Evolutionary conservation across 2,113 vertebrate species (phyloP).

Genomic region (Bombycilla garrulus): DNA sequence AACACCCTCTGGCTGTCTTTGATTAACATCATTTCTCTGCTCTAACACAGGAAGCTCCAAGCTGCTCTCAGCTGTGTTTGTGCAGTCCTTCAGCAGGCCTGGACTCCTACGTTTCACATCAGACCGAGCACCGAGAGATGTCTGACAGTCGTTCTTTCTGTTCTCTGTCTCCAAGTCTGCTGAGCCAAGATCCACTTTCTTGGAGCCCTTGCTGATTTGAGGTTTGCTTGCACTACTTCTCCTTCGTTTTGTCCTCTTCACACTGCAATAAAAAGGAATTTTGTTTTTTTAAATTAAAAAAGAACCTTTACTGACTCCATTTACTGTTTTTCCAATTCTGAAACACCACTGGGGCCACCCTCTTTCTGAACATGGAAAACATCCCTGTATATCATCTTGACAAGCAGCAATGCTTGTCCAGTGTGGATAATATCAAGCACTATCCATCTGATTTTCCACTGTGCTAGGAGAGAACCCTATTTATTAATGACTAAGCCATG

Average conservation of each 20-base stretch:
- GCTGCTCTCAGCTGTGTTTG: conserved; percentile 70
- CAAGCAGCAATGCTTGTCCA: conserved; percentile 25
- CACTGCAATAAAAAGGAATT: conserved; percentile 71
- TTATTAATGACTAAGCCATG: conserved; percentile 47
- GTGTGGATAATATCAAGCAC: background rate
- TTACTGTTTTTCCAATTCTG: background rate
- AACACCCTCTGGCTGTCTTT: conserved; percentile 56
- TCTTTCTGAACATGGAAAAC: conserved; percentile 8
- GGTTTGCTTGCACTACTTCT: conserved; percentile 48
- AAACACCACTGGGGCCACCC: background rate
- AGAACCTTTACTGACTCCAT: background rate
- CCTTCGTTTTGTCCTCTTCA: conserved; percentile 75
- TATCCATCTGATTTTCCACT: conserved; percentile 45
- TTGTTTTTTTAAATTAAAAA: background rate
- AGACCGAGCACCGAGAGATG: background rate
- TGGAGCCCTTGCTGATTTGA: conserved; percentile 41
- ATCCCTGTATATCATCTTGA: background rate
- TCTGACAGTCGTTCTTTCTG: background rate
- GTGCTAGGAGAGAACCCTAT: background rate
- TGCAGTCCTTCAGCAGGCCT: conserved; percentile 55
- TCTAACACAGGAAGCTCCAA: conserved; percentile 66
- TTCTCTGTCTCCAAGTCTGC: background rate
- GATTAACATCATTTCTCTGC: conserved; percentile 69
- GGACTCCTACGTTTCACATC: conserved; percentile 20
- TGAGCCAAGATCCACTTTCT: conserved; percentile 50